A percentile compares a stretch with the other conserved stretches of the same genome.
These are phyloP conservation scores for Chrysaora quinquecirrha DNA, from an alignment of 30 jellyfish, hydroid and myxozoan species.

Conservation along the genomic window DNA sequence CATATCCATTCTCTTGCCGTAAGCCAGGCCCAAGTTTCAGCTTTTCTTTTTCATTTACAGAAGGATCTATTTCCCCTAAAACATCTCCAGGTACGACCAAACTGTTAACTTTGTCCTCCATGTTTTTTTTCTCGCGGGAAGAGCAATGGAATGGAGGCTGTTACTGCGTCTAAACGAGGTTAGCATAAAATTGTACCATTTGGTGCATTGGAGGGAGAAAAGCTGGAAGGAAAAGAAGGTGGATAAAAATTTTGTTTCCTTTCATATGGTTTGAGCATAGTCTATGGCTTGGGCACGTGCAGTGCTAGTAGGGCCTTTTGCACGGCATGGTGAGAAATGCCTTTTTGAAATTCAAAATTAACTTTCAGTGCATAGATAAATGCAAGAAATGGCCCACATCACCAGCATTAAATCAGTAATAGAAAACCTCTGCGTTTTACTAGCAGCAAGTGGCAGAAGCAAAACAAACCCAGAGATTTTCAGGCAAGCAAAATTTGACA, in stretches of 20 bases:
- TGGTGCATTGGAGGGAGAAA: too few relatives aligned
- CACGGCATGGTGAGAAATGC: too few relatives aligned
- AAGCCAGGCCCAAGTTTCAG: slow-evolving; percentile 91
- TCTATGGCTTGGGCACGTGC: too few relatives aligned
- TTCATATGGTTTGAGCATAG: too few relatives aligned
- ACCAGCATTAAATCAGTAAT: slow-evolving; percentile 64
- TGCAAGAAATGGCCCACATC: slow-evolving; percentile 17
- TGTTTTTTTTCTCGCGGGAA: slow-evolving; percentile 9
- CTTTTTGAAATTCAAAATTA: too few relatives aligned
- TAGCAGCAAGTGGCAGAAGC: slow-evolving; percentile 34
- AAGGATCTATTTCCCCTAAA: slow-evolving; percentile 34
- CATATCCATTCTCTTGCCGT: slow-evolving; percentile 67
- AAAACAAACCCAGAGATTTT: slow-evolving; percentile 70
- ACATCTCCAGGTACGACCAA: slow-evolving; percentile 93
- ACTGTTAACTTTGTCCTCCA: slow-evolving; percentile 38
- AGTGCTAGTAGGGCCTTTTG: too few relatives aligned
- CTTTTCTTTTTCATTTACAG: slow-evolving; percentile 22
- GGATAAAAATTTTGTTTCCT: too few relatives aligned
- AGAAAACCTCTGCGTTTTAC: slow-evolving; percentile 56
- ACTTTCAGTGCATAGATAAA: too few relatives aligned
- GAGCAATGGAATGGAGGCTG: too few relatives aligned
- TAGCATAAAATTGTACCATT: too few relatives aligned
- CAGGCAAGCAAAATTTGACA: slow-evolving; percentile 87
- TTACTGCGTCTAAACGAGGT: too few relatives aligned
- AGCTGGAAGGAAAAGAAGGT: too few relatives aligned